These are phyloP conservation scores for Spilogale gracilis DNA, from an alignment of 2,113 vertebrate species.

Conservation along the genomic window DNA sequence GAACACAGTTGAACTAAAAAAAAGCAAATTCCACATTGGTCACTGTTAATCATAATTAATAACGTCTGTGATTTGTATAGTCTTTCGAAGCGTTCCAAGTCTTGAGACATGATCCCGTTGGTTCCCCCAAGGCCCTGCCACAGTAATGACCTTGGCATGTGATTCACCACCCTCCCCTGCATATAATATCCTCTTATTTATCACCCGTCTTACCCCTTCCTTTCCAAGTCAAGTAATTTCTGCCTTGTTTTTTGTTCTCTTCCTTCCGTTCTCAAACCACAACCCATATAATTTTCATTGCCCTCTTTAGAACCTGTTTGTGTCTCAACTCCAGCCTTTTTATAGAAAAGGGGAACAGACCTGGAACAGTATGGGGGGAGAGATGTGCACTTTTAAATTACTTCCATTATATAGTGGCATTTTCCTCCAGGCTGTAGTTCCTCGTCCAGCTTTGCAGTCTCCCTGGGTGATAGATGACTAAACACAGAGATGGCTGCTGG, in stretches of 20 bases:
- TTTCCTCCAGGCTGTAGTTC: background rate
- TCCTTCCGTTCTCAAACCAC: constrained; percentile 44
- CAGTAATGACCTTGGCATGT: constrained; percentile 17
- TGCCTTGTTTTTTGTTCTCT: constrained; percentile 55
- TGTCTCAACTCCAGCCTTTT: constrained; percentile 43
- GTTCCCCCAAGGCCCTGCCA: background rate
- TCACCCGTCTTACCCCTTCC: constrained; percentile 5
- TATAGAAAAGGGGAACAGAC: constrained; percentile 2
- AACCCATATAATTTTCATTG: constrained; percentile 57
- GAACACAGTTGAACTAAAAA: constrained; percentile 13
- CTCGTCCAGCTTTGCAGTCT: background rate
- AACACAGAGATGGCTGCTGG: background rate
- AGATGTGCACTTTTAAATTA: background rate
- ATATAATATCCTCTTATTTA: constrained; percentile 58
- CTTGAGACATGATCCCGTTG: constrained; percentile 60
- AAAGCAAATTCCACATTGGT: background rate
- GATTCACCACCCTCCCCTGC: constrained; percentile 2
- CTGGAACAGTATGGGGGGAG: background rate
- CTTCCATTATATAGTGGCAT: background rate
- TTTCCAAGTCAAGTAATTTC: constrained; percentile 55
- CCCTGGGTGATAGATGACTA: background rate
- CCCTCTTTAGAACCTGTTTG: constrained; percentile 48
- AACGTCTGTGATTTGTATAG: constrained; percentile 34
- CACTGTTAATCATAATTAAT: constrained; percentile 59
- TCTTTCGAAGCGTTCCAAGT: constrained; percentile 22